Conservation (phyloP, 1,140 invertebrate genomes). For the Lerema accius region DNA sequence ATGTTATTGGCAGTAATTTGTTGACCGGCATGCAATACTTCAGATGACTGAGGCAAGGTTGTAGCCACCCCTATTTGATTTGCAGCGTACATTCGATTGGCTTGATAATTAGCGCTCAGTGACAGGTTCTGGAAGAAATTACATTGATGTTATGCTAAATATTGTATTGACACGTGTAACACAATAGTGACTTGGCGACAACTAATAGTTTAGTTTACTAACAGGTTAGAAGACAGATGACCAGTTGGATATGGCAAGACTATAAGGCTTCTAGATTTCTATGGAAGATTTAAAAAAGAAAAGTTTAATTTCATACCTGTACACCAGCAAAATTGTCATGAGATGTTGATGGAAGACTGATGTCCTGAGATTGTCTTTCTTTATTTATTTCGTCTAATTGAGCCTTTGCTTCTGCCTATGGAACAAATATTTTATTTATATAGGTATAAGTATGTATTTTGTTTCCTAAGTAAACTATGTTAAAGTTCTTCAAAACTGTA, state of each 20-base stretch:
- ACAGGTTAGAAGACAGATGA: too few species aligned
- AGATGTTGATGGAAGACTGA: slow-evolving; percentile 58
- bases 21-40: slow-evolving; percentile 47
- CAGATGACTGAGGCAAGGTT: slow-evolving; percentile 67
- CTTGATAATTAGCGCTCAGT: slow-evolving; percentile 58
- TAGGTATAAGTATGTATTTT: background rate
- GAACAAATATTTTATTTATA: slow-evolving; percentile 25
- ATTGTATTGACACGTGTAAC: too few species aligned
- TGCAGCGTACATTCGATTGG: slow-evolving; percentile 68
- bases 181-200: slow-evolving; percentile 4
- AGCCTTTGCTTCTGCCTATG: slow-evolving; percentile 77
- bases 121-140: slow-evolving; percentile 49
- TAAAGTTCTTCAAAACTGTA: too few species aligned
- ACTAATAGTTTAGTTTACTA: too few species aligned
- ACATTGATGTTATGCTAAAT: background rate
- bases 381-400: slow-evolving; percentile 75
- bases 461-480: too few species aligned
- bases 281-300: too few species aligned
- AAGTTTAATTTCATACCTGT: slow-evolving; percentile 44
- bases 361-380: slow-evolving; percentile 64
- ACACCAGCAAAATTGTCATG: slow-evolving; percentile 60
- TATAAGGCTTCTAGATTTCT: too few species aligned
- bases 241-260: too few species aligned
- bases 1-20: slow-evolving; percentile 46
- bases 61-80: slow-evolving; percentile 81